Evolutionary conservation across 2,797 vertebrate species (phyloP), one percentile per base, ranked within the genome.

Genomic region (Iguana delicatissima): DNA sequence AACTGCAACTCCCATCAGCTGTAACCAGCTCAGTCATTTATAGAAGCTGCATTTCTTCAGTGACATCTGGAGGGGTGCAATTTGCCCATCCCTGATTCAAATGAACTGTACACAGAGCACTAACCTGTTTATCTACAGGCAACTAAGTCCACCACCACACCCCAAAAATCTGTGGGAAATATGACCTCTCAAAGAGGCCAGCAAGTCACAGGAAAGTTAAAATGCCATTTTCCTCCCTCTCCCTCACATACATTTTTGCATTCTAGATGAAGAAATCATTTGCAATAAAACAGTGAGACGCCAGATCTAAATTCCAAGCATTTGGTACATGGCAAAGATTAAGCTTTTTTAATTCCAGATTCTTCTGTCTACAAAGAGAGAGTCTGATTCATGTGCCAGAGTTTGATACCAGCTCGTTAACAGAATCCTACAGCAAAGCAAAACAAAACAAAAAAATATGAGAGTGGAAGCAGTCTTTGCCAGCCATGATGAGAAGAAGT

Each of bases 291-390:
- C 59, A 26, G n/a, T 13, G 42, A 62, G n/a, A 81, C 42, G 5
- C n/a, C 76, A 80, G 13, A 18, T 76, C 52, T 89, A 59, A 91
- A 88, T 2, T 16, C 0, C 0, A 0, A 2, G 57, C 77, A 92
- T 89, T 26, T 64, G 50, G 10, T 35, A 86, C 26, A 64, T 16
- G 29, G 9, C 5, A 80, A 0, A 81, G 0, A 72, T 77, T 88
- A 77, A 86, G 14, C 5, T 42, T 6, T 89, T 57, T 32, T 77
- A 55, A 74, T 92, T 76, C 52, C 62, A 91, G 57, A 12, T 80
- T 0, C 2, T 26, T n/a, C 29, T 64, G 64, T 16, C 89, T 46
- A 84, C 24, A 86, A 80, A 52, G 9, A 62, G 26, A n/a, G 10
- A 29, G 20, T 69, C 16, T 76, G 72, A 64, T 50, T 64, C 74